Percentiles rank a stretch among this genome's conserved stretches.
phyloP scores from a whole-genome alignment of 92 coral and sea anemone genomes.

The Isaurus tuberculatus region DNA sequence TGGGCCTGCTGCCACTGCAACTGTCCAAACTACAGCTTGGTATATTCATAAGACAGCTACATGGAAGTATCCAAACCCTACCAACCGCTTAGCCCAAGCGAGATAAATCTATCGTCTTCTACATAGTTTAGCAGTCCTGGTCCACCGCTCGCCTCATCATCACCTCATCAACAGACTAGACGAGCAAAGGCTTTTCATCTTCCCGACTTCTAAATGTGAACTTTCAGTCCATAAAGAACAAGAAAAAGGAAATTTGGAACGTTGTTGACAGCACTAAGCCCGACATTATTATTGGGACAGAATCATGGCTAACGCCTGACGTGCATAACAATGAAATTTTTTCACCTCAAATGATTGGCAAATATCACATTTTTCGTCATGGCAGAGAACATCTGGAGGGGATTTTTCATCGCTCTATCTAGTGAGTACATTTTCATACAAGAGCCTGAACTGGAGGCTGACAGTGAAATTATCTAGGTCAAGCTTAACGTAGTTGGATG shows the following conservation, averaged over 20 bases:
- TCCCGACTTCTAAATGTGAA: no score
- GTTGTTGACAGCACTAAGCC: constrained; percentile 1
- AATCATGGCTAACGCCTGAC: constrained; percentile 25
- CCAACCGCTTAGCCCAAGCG: background rate
- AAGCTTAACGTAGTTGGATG: constrained; percentile 2
- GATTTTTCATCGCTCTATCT: constrained; percentile 31
- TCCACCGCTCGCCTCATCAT: background rate
- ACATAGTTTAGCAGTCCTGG: constrained; percentile 1
- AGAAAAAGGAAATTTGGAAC: no score
- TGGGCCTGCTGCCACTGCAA: constrained; percentile 38
- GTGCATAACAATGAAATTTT: constrained; percentile 20
- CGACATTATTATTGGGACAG: constrained; percentile 27
- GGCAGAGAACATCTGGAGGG: constrained; percentile 25
- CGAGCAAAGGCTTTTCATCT: no score
- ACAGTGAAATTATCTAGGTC: constrained; percentile 35
- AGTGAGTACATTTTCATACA: background rate
- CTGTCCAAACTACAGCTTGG: constrained; percentile 43
- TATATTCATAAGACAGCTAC: background rate
- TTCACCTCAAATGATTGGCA: constrained; percentile 21
- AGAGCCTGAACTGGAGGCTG: constrained; percentile 26
- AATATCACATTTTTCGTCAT: constrained; percentile 4
- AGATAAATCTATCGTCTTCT: background rate
- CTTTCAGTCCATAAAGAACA: no score
- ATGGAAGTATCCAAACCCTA: background rate
- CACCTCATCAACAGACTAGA: background rate